Evolutionary conservation across 2,797 vertebrate genomes (phyloP).

Genomic region (Eulemur coronatus): DNA sequence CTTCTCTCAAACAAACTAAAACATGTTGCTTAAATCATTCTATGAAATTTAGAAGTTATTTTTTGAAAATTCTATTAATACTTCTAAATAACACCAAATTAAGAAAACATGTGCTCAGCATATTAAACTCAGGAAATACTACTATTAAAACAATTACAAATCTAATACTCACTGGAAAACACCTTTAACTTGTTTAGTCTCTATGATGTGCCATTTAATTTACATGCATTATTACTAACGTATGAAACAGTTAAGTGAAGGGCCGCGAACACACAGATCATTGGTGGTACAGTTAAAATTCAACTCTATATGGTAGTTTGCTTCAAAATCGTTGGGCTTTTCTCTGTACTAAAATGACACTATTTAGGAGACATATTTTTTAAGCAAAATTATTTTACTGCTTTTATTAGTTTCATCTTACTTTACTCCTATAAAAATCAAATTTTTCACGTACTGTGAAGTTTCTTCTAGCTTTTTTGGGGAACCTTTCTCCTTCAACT

Average conservation of each 20-base stretch:
- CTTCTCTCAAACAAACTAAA: neutral
- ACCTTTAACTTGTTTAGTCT: neutral
- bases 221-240: neutral
- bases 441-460: neutral
- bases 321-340: neutral
- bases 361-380: neutral
- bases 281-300: neutral
- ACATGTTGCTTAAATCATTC: neutral
- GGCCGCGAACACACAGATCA: rapidly evolving
- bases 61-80: neutral
- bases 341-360: neutral
- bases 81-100: neutral
- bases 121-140: neutral
- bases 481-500: neutral
- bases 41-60: neutral
- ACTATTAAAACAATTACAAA: neutral
- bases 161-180: neutral
- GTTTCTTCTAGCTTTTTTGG: neutral
- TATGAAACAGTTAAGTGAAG: neutral
- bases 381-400: neutral
- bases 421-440: neutral
- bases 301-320: neutral
- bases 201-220: neutral
- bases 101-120: neutral
- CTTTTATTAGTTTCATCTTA: neutral